A percentile compares a stretch with the other conserved stretches of the same genome.
These are phyloP conservation scores for Monopterus albus DNA, from an alignment of 2,113 vertebrate genomes.

Conservation along the genomic window DNA sequence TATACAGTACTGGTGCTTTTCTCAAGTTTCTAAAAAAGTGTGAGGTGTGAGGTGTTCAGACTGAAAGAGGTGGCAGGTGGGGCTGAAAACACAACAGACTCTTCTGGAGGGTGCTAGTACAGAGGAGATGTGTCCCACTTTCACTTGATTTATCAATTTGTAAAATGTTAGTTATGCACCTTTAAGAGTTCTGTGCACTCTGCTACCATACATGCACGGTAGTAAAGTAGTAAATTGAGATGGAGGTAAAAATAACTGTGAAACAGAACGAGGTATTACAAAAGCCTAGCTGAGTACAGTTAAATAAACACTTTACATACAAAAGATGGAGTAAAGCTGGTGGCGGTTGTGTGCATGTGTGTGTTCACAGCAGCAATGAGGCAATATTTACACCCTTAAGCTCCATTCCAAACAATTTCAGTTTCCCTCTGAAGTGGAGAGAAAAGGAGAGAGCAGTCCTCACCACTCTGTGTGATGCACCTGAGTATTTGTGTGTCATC, in stretches of 20 bases:
- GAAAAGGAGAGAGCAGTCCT: slow-evolving; percentile 25
- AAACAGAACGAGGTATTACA: not conserved
- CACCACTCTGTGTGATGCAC: slow-evolving; percentile 25
- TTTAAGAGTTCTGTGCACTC: not conserved
- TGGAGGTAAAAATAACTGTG: not conserved
- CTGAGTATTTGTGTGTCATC: slow-evolving; percentile 10
- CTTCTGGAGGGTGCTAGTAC: no score
- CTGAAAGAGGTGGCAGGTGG: no score
- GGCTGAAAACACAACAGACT: no score
- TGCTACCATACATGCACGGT: not conserved
- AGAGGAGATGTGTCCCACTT: no score
- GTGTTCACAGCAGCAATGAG: slow-evolving; percentile 22
- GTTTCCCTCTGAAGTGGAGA: slow-evolving; percentile 55
- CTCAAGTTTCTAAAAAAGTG: no score
- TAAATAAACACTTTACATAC: slow-evolving; percentile 16
- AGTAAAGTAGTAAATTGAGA: not conserved
- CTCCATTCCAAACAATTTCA: slow-evolving; percentile 57
- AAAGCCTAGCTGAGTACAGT: not conserved
- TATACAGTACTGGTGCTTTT: no score
- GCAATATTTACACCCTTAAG: slow-evolving; percentile 53
- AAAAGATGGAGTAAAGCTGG: slow-evolving; percentile 5
- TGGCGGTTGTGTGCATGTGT: slow-evolving; percentile 2
- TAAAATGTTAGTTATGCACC: no score
- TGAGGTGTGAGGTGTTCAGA: no score
- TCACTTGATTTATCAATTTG: no score